Evolutionary conservation across 1,140 invertebrate genomes (phyloP), one percentile per base, ranked within the genome.

Genomic region (Caenorhabditis inopinata): DNA sequence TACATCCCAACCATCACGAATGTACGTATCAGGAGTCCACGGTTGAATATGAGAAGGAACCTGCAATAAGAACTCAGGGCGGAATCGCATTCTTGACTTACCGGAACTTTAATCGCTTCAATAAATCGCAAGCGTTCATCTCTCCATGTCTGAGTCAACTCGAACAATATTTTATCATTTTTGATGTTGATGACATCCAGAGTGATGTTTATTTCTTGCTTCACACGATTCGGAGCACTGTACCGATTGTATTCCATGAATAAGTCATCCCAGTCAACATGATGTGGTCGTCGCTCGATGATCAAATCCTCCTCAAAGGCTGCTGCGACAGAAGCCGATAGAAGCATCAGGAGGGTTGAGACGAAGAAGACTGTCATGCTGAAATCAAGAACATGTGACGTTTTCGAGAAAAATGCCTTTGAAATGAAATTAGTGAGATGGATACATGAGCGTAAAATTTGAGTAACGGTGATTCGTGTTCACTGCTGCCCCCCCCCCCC

Each of bases 201-300:
- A 21, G 58, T 18, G 5, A 68, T 9, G 38, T 68, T 68, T 0
- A 68, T 18, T 68, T 68, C 11, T 42, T 68, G 58, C 12, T 42
- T 68, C 5, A 11, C 16, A 21, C 58, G 29, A 9, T 68, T 42
- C 27, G 58, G 58, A 35, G 58, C 58, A 68, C 58, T 68, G 58
- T 68, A 68, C 11, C 32, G 29, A 38, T 68, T 68, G 58, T 68
- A 68, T 68, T 68, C 58, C 58, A 68, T 68, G 32, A 68, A 68
- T 0, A 68, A 25, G 38, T 68, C 58, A 9, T 68, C 58, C 58
- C 58, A 68, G 38, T 68, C 58, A 9, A 68, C 58, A 38, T 68
- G 58, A 21, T 68, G 58, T 21, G 58, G 58, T 38, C 58, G 29
- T 21, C 58, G 29, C 23, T 68, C 58, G n/a, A 68, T 68, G 16